Evolutionary conservation across 2,797 vertebrate species (phyloP).

Genomic region (Pseudomugil gertrudae): DNA sequence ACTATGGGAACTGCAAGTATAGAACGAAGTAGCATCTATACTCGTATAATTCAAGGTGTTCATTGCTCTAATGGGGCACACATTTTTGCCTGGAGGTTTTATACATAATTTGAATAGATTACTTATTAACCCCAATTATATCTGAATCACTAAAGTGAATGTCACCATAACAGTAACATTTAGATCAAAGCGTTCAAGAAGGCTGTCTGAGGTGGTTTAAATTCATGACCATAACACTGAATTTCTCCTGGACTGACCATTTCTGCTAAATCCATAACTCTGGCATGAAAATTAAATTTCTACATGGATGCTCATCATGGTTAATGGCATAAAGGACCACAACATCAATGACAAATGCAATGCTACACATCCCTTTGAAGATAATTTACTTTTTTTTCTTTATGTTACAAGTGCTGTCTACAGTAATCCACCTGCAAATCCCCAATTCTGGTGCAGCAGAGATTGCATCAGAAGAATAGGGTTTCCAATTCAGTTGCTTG

Average conservation of each 20-base stretch:
- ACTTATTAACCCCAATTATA: conserved; percentile 37
- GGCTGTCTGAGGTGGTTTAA: conserved; percentile 32
- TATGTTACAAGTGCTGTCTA: conserved; percentile 8
- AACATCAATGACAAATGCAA: conserved; percentile 26
- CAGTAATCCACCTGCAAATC: conserved; percentile 21
- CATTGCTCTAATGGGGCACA: conserved; percentile 5
- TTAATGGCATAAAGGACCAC: conserved; percentile 20
- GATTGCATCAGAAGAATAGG: conserved; percentile 31
- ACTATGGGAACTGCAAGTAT: neutral
- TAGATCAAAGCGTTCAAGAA: conserved; percentile 36
- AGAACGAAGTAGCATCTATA: conserved; percentile 2
- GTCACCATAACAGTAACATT: conserved; percentile 38
- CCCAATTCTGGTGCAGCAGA: conserved; percentile 8
- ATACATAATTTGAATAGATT: conserved; percentile 18
- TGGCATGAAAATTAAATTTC: conserved; percentile 39
- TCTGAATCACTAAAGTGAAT: conserved; percentile 13
- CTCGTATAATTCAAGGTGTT: neutral
- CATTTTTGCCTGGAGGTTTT: neutral
- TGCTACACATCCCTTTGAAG: conserved; percentile 2
- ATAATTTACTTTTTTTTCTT: conserved; percentile 31
- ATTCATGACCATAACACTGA: conserved; percentile 38
- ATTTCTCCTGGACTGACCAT: conserved; percentile 35
- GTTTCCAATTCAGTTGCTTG: conserved; percentile 52
- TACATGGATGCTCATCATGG: conserved; percentile 9
- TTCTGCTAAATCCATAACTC: conserved; percentile 41